These are phyloP conservation scores for Sprattus sprattus DNA, from an alignment of 2,113 vertebrate genomes.

Conservation along the genomic window DNA sequence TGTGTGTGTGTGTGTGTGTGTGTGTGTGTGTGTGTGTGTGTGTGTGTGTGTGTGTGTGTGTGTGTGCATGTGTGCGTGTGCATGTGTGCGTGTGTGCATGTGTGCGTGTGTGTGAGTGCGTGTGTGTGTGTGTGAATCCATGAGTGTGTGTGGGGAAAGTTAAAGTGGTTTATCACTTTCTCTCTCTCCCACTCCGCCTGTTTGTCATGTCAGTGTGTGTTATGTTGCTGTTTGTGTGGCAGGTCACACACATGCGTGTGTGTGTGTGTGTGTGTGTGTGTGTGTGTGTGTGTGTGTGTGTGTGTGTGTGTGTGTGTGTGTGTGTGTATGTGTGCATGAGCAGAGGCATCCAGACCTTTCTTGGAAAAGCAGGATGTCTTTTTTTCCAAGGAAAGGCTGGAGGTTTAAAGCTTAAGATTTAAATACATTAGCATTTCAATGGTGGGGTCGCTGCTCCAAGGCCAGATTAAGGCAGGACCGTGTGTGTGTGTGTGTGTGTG, in stretches of 20 bases:
- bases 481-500: constrained; percentile 8
- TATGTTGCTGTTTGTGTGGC: background rate
- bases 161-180: constrained; percentile 13
- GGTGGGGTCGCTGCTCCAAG: constrained; percentile 18
- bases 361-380: background rate
- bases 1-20: constrained; percentile 34
- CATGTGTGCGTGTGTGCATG: constrained; percentile 8
- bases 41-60: constrained; percentile 31
- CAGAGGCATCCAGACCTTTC: constrained; percentile 20
- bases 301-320: constrained; percentile 14
- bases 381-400: constrained; percentile 29
- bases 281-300: constrained; percentile 11
- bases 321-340: constrained; percentile 28
- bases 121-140: constrained; percentile 19
- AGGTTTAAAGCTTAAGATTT: constrained; percentile 42
- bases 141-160: constrained; percentile 40
- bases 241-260: background rate
- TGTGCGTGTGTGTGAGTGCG: constrained; percentile 39
- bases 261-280: constrained; percentile 19
- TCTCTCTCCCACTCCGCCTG: background rate
- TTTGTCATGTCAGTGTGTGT: background rate
- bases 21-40: constrained; percentile 26
- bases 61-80: constrained; percentile 23
- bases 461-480: background rate
- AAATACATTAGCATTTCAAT: constrained; percentile 53